These are phyloP conservation scores for Cerastis rubricosa DNA, from an alignment of 2,888 invertebrate genomes.

Conservation along the genomic window DNA sequence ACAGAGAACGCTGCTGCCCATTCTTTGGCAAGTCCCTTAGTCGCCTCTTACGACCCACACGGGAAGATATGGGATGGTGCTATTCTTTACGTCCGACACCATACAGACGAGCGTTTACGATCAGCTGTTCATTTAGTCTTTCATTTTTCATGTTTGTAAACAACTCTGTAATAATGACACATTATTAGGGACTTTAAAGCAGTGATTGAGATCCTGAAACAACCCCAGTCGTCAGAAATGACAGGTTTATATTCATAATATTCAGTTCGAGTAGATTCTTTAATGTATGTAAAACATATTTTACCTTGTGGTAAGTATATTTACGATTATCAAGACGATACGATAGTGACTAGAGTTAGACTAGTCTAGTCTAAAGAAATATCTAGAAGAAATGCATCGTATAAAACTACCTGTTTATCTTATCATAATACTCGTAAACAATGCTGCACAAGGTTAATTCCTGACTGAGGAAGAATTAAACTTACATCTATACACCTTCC, in stretches of 20 bases:
- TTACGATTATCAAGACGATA: neutral
- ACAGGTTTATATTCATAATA: neutral
- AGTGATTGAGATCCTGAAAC: neutral
- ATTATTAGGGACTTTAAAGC: neutral
- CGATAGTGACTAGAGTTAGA: neutral
- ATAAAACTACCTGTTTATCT: neutral
- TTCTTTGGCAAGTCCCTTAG: too few species aligned
- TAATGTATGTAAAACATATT: neutral
- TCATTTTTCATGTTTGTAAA: neutral
- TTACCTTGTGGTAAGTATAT: neutral
- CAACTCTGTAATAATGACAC: neutral
- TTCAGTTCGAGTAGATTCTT: neutral
- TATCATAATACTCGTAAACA: conserved; percentile 10
- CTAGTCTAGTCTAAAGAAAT: neutral
- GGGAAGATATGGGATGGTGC: too few species aligned
- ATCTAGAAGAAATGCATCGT: neutral
- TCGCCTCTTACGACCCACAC: too few species aligned
- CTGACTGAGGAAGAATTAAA: conserved; percentile 21
- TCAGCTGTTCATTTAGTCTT: neutral
- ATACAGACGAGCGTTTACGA: too few species aligned
- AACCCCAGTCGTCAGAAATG: neutral
- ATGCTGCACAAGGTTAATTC: conserved; percentile 34
- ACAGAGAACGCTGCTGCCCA: too few species aligned
- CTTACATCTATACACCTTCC: conserved; percentile 3
- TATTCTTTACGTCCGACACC: too few species aligned